Evolutionary conservation across 2,113 vertebrate species (phyloP), one percentile per base, ranked within the genome.

Genomic region (Murina feae): DNA sequence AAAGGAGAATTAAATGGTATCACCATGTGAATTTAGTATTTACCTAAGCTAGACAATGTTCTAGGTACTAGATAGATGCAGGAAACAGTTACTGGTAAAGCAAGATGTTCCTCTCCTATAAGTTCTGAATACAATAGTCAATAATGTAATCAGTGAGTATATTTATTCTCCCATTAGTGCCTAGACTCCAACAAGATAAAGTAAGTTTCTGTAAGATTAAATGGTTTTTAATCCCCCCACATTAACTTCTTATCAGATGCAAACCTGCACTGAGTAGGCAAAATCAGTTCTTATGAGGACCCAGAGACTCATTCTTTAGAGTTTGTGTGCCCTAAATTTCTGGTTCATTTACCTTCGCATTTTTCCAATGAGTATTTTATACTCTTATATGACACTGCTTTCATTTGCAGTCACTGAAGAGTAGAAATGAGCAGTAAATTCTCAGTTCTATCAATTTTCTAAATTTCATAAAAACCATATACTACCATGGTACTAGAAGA

Each of bases 371-470:
- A 90, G 21, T 87, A 66, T 84, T 92, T 93, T 55, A 49, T 76
- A 80, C 53, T 90, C 86, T 74, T 88, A 32, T 53, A 39, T 44
- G 35, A 9, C 25, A 66, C 1, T 55, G 28, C 58, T 94, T 96
- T 86, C 79, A 69, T 93, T 94, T 94, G 66, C 49, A 86, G 71
- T 89, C 95, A 91, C 37, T 78, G 51, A 89, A 72, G n/a, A 95
- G 66, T 86, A 23, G 30, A 83, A 78, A 92, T 92, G 37, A 82
- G 68, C 4, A 51, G 21, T 68, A 80, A 92, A 94, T 91, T 92
- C 71, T 95, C 39, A 66, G 69, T 76, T 93, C 18, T 68, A 83
- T 11, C 83, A 35, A 49, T 96, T 80, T 93, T 91, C 37, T 63
- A 88, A 87, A 94, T 91, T 71, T 35, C 69, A 75, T 65, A 63